phyloP scores from a whole-genome alignment of 2,888 invertebrate genomes.

The Rhagonycha fulva region DNA sequence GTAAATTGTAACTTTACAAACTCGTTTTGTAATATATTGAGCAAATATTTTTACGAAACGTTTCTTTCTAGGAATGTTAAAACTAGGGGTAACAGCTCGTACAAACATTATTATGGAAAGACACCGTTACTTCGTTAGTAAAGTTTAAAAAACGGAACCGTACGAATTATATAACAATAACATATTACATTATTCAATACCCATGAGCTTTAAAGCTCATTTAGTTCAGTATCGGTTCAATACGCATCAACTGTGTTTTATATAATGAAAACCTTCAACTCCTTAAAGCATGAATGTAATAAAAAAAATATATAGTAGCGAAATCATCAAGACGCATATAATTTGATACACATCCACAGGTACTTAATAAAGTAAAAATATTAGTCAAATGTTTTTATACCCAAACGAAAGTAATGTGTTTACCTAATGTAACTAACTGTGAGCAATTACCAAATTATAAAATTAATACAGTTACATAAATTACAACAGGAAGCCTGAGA shows the following conservation, averaged over 20 bases:
- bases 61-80: neutral
- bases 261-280: neutral
- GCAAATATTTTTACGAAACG: neutral
- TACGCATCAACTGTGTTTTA: neutral
- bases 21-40: neutral
- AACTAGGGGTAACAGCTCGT: neutral
- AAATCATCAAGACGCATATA: neutral
- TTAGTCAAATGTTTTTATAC: neutral
- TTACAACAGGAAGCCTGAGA: neutral
- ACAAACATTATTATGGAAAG: neutral
- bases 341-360: neutral
- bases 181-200: neutral
- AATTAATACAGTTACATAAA: neutral
- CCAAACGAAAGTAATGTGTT: neutral
- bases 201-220: neutral
- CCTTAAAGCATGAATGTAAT: neutral
- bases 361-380: neutral
- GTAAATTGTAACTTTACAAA: neutral
- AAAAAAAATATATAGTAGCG: neutral
- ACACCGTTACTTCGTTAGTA: neutral
- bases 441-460: neutral
- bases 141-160: neutral
- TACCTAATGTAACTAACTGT: neutral
- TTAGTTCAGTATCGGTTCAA: neutral
- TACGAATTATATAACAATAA: neutral